Conservation (phyloP, 1,140 invertebrate genomes). For the Metaphire vulgaris region DNA sequence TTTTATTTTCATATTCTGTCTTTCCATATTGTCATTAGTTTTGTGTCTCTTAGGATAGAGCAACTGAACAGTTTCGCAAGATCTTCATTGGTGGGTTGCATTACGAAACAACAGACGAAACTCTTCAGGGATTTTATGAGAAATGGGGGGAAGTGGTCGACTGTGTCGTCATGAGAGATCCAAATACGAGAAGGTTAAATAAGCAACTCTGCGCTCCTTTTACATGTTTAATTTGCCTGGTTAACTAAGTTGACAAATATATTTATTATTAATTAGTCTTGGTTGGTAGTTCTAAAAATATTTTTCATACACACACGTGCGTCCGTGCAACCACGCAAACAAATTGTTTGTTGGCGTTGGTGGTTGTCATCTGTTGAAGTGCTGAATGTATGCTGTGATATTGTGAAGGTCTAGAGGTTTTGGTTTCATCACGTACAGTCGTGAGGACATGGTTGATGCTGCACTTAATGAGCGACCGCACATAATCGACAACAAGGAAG, state of each 20-base stretch:
- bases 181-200: conserved; percentile 67
- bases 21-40: too few relatives aligned
- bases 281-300: conserved; percentile 50
- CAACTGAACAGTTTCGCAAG: conserved; percentile 79
- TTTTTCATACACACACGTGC: too few relatives aligned
- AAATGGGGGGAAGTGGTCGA: conserved; percentile 96
- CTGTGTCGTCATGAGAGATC: conserved; percentile 96
- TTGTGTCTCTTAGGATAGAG: background rate
- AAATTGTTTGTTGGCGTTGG: too few relatives aligned
- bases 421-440: conserved; percentile 93
- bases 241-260: too few relatives aligned
- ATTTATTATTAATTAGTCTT: background rate
- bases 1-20: background rate
- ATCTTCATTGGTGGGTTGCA: conserved; percentile 95
- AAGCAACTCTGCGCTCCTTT: background rate
- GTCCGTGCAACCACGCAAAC: too few relatives aligned
- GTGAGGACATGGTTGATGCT: conserved; percentile 85
- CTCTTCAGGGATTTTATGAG: conserved; percentile 85
- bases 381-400: too few relatives aligned
- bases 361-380: too few relatives aligned
- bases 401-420: conserved; percentile 79
- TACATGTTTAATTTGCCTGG: background rate
- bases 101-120: conserved; percentile 90
- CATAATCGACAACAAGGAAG: conserved; percentile 72
- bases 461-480: conserved; percentile 81